Conservation (phyloP, 23 tunicate genomes). For the Botrylloides violaceus region DNA sequence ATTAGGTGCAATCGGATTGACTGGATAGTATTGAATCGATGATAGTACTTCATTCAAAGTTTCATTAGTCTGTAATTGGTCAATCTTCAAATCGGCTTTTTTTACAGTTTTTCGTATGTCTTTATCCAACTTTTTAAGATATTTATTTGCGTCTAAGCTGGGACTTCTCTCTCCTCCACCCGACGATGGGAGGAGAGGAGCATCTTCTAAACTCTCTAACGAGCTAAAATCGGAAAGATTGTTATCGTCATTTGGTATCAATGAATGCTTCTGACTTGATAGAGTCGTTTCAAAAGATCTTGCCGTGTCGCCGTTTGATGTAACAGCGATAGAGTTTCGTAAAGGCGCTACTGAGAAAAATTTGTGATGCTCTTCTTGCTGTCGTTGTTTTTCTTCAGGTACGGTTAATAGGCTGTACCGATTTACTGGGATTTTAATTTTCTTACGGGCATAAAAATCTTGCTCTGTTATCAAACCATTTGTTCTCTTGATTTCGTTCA, state of each 20-base stretch:
- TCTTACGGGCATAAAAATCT: conserved; percentile 62
- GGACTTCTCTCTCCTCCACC: conserved; percentile 26
- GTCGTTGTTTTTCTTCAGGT: conserved; percentile 54
- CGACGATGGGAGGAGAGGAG: not conserved
- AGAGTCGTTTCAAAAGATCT: not conserved
- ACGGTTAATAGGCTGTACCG: conserved; percentile 64
- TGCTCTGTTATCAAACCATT: conserved; percentile 75
- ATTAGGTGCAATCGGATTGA: conserved; percentile 33
- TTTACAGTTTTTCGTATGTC: conserved; percentile 81
- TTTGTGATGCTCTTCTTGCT: conserved; percentile 24
- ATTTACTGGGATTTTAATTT: conserved; percentile 77
- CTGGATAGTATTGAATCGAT: conserved; percentile 68
- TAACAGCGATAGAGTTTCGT: conserved; percentile 14
- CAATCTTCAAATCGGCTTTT: conserved; percentile 46
- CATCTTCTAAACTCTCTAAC: conserved; percentile 31
- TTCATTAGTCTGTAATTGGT: conserved; percentile 30
- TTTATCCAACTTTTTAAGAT: conserved; percentile 71
- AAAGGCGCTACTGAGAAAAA: conserved; percentile 1
- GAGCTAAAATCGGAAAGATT: conserved; percentile 22
- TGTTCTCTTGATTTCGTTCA: conserved; percentile 78
- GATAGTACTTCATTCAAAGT: conserved; percentile 80
- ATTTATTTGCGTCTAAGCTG: conserved; percentile 43
- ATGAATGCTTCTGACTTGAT: not conserved
- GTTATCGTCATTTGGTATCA: not conserved
- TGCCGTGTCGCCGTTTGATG: not conserved